Evolutionary conservation across 2,113 vertebrate species (phyloP).

Genomic region (Choloepus hoffmanni): DNA sequence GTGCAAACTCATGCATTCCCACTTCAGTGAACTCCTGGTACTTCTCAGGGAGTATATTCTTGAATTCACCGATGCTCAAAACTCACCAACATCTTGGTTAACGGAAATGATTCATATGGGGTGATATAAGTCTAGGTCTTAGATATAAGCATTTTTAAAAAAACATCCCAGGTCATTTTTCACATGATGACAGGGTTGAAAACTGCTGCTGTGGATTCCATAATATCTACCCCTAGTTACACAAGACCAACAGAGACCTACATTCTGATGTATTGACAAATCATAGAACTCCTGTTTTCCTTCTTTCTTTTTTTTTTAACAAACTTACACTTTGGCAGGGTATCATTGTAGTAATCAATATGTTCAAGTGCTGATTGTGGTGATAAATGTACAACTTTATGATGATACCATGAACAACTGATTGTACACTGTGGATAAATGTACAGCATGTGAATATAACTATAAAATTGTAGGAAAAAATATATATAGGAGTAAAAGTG

Average conservation of each 20-base stretch:
- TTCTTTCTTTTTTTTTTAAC: not conserved
- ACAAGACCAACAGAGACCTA: not conserved
- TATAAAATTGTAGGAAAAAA: too few relatives aligned
- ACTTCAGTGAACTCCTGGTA: not conserved
- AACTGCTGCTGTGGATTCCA: not conserved
- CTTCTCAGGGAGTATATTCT: not conserved
- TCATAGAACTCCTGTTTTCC: not conserved
- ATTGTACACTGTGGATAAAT: too few relatives aligned
- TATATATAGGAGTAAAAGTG: too few relatives aligned
- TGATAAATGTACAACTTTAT: too few relatives aligned
- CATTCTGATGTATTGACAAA: not conserved
- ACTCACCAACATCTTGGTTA: slow-evolving; percentile 1
- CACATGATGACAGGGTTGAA: not conserved
- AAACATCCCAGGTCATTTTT: not conserved
- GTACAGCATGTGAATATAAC: too few relatives aligned
- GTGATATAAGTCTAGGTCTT: not conserved
- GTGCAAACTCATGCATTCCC: slow-evolving; percentile 35
- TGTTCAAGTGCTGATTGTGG: too few relatives aligned
- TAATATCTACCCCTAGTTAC: not conserved
- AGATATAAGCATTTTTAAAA: not conserved
- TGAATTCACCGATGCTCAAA: not conserved
- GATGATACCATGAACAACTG: too few relatives aligned
- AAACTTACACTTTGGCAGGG: not conserved
- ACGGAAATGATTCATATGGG: not conserved
- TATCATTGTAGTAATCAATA: too few relatives aligned